phyloP scores from a whole-genome alignment of 1,140 invertebrate species.

The Sycophila sp. region DNA sequence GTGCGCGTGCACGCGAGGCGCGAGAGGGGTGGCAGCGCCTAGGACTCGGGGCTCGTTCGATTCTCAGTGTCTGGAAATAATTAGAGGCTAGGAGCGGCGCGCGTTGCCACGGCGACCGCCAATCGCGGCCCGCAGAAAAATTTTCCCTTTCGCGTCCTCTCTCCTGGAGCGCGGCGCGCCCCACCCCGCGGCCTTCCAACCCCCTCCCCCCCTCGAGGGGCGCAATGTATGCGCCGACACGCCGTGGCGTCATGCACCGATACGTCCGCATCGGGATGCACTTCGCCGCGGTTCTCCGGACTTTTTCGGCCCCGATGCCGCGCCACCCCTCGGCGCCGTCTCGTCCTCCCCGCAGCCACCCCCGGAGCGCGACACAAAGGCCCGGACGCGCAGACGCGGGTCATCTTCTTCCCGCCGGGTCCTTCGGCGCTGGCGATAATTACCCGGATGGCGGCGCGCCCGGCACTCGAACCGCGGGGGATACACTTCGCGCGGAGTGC shows the following conservation, averaged over 20 bases:
- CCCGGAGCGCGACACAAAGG: too few relatives aligned
- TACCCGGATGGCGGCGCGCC: too few relatives aligned
- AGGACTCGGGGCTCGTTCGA: slow-evolving; percentile 61
- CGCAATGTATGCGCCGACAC: slow-evolving; percentile 66
- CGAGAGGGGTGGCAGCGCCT: neutral
- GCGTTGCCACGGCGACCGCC: slow-evolving; percentile 67
- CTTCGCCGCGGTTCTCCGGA: too few relatives aligned
- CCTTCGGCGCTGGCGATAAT: too few relatives aligned
- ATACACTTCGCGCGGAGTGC: too few relatives aligned
- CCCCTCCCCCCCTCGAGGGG: slow-evolving; percentile 47
- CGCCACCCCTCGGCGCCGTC: too few relatives aligned
- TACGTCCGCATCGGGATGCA: slow-evolving; percentile 6
- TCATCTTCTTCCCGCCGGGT: too few relatives aligned
- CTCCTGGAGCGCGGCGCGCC: neutral
- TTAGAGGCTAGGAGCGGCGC: slow-evolving; percentile 63
- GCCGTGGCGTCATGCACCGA: slow-evolving; percentile 53
- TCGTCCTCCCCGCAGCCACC: too few relatives aligned
- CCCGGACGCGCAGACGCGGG: too few relatives aligned
- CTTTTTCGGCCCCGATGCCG: too few relatives aligned
- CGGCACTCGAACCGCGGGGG: too few relatives aligned
- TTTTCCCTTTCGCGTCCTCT: slow-evolving; percentile 58
- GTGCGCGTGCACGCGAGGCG: neutral
- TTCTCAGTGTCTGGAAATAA: slow-evolving; percentile 69
- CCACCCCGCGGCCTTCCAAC: slow-evolving; percentile 34
- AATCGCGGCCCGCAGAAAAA: slow-evolving; percentile 67